Percentiles rank a stretch among this genome's conserved stretches.
These are phyloP conservation scores for Carpatolechia fugitivella DNA, from an alignment of 2,888 invertebrate species.

Conservation along the genomic window DNA sequence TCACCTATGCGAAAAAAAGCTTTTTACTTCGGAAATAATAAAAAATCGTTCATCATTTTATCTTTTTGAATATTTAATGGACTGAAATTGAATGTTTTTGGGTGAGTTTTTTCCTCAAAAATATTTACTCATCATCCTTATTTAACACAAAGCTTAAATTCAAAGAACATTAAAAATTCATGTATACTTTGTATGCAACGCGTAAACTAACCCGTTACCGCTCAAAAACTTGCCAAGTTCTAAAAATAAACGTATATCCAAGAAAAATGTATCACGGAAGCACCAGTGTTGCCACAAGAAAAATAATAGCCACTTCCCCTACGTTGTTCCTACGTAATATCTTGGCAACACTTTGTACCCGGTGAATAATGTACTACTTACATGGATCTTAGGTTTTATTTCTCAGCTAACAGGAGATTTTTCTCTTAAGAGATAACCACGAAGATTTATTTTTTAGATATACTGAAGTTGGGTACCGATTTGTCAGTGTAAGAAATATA, in stretches of 20 bases:
- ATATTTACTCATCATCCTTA: too few relatives aligned
- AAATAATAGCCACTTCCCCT: slow-evolving; percentile 18
- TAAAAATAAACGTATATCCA: slow-evolving; percentile 1
- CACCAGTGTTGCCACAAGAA: slow-evolving; percentile 17
- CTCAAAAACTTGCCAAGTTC: neutral
- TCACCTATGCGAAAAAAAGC: too few relatives aligned
- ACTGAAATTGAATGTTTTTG: too few relatives aligned
- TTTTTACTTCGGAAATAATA: too few relatives aligned
- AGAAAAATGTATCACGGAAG: slow-evolving; percentile 10
- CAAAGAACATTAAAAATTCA: neutral
- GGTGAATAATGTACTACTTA: slow-evolving; percentile 22
- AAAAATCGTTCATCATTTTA: too few relatives aligned
- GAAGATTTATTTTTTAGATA: neutral
- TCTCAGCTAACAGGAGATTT: slow-evolving; percentile 5
- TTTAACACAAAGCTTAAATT: too few relatives aligned
- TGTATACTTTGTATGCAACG: neutral
- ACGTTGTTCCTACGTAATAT: slow-evolving; percentile 19
- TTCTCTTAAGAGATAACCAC: neutral
- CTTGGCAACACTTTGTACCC: slow-evolving; percentile 19
- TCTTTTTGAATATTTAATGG: too few relatives aligned
- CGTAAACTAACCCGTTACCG: neutral
- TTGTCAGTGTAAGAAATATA: too few relatives aligned
- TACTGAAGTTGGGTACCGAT: too few relatives aligned
- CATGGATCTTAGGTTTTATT: slow-evolving; percentile 19
- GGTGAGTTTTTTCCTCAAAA: too few relatives aligned